Base-by-base conservation (phyloP, 2,113 vertebrate species). In the Xenopus laevis region DNA sequence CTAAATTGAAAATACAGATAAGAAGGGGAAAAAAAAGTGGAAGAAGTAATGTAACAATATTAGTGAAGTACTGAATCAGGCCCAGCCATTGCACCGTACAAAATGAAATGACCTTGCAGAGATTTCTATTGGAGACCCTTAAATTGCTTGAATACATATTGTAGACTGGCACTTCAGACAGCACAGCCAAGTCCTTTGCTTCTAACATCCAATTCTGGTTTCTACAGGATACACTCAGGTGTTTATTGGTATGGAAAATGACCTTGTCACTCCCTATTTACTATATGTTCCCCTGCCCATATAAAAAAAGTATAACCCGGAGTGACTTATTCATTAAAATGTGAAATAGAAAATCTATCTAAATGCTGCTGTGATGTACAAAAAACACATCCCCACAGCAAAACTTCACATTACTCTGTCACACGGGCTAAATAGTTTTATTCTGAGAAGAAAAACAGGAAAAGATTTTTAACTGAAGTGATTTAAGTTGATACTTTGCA, bases 341-440 rank as follows among this genome's bases (percentile, higher is more conserved):
- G 33, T 52, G 33, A 59, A 61, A 55, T 45, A 44, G 61, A 64
- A 64, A 64, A 67, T 15, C 16, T 44, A 66, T 13, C 15, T 46
- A 27, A 13, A 15, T 12, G n/a, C 23, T 73, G 52, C 20, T 10
- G 30, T 47, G 58, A 53, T 57, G 2, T 5, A 71, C 18, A 59
- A 7, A 7, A 63, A 40, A 40, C 12, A 70, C 33, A 2, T 30
- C n/a, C 75, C 52, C 13, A 27, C 63, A 79, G 18, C 17, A 82
- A 79, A 12, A 17, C 66, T 68, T 69, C 57, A 12, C 33, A 40
- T 40, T 40, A 40, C 50, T 18, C 15, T 11, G 81, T 40, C 21
- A 74, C 63, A 65, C n/a, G 70, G 60, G 72, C 50, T 78, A 65
- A 72, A 46, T 75, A 82, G 65, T 72, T 78, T 59, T 79, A 61